Evolutionary conservation across 1,140 invertebrate genomes (phyloP), one percentile per base, ranked within the genome.

Genomic region (Procambarus clarkii): DNA sequence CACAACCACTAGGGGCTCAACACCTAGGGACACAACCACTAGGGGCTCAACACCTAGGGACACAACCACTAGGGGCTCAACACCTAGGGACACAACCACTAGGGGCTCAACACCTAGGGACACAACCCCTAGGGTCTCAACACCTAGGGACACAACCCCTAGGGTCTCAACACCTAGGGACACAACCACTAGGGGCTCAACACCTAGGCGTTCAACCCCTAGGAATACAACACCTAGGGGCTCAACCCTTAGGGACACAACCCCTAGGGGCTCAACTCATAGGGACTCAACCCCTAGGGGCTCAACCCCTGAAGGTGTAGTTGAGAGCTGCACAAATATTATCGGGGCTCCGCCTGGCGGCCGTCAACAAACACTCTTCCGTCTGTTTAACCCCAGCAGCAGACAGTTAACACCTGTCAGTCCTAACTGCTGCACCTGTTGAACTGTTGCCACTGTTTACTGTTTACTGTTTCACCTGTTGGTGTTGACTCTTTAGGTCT

Each of bases 191-290:
- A 60, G 54, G 54, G 34, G 50, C 48, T 50, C 80, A 82, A n/a
- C 15, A 46, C 15, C 48, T 82, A 21, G 80, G 48, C 11, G 24
- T 50, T 3, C 78, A 80, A 8, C 78, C 78, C 9, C 7, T 60
- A 50, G 80, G 80, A 0, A 82, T 15, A 8, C 80, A 60, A 2
- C 50, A 45, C 18, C 48, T 82, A 50, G 80, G 80, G 11, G 46
- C 34, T 11, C 80, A 83, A 11, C 80, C 44, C 13, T 3, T 83
- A 54, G 80, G 80, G 13, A 9, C 50, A 0, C 80, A 83, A 18
- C 80, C 46, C 46, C 50, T 83, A 54, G 80, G 80, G 4, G n/a
- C 48, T 24, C 80, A 83, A n/a, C 80, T 1, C 15, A 60, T 83
- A 54, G 34, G 34, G 34, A 34, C 34, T 34, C 34, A 34, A 34